Evolutionary conservation across 2,888 invertebrate genomes (phyloP).

Genomic region (Mellilla xanthometata): DNA sequence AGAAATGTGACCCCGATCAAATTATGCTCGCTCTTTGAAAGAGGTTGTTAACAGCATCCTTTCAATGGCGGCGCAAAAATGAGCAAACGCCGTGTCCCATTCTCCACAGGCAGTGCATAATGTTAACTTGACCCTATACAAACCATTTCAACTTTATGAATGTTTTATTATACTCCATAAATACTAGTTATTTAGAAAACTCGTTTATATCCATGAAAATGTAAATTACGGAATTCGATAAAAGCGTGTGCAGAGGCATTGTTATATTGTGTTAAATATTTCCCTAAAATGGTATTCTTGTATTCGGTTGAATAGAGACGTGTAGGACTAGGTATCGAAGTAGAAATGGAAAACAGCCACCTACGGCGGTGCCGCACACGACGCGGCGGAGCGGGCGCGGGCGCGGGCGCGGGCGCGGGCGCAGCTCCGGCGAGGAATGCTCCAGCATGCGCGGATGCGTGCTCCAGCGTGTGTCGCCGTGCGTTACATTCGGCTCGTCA

Average conservation of each 20-base stretch:
- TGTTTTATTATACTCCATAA: constrained; percentile 66
- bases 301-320: constrained; percentile 26
- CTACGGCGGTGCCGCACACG: constrained; percentile 61
- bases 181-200: constrained; percentile 55
- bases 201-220: constrained; percentile 60
- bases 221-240: constrained; percentile 43
- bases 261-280: constrained; percentile 34
- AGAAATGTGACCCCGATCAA: constrained; percentile 79
- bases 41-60: constrained; percentile 80
- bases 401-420: constrained; percentile 30
- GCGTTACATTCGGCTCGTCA: constrained; percentile 45
- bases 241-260: constrained; percentile 32
- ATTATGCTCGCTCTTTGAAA: constrained; percentile 79
- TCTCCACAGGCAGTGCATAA: constrained; percentile 68
- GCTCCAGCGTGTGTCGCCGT: constrained; percentile 1
- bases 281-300: constrained; percentile 23
- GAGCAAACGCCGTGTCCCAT: constrained; percentile 77
- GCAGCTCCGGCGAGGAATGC: constrained; percentile 26
- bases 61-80: constrained; percentile 75
- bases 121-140: constrained; percentile 73
- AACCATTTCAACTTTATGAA: constrained; percentile 65
- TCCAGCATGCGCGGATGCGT: constrained; percentile 36
- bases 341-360: constrained; percentile 48
- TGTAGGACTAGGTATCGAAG: constrained; percentile 28
- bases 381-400: constrained; percentile 26